Base-by-base conservation (phyloP, 2,888 invertebrate species). In the Horisme vitalbata region DNA sequence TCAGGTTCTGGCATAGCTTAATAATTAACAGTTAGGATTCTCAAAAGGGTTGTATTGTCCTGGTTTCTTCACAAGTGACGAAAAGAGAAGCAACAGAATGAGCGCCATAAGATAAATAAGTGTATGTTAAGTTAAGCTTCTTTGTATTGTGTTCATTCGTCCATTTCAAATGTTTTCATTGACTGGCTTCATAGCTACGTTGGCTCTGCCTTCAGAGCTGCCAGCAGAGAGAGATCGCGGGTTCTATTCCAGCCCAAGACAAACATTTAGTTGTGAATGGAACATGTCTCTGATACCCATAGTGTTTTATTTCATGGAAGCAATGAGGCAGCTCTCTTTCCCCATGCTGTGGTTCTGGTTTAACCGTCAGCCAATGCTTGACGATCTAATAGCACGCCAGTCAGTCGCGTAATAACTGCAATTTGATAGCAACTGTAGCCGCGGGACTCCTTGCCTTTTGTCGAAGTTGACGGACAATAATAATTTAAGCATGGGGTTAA, bases 361-460 rank as follows among this genome's bases (percentile, higher is more conserved):
- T 12, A 71, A 58, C 61, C 57, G 53, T 61, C 57, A 57, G 55
- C 26, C 32, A n/a, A 64, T 59, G 37, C 57, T 58, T 65, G 70
- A 68, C 68, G 66, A 71, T 59, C 67, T 75, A 78, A 77, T 75
- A 55, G 66, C 56, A 46, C 44, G 52, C 47, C 62, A 60, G 55
- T 47, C 55, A 51, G 64, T 71, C 69, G 65, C 66, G 69, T 79
- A 83, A 85, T 81, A 75, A 77, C 76, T 74, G 73, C 71, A 77
- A 83, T 85, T 82, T 77, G 67, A 70, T 71, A 58, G 61, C 55
- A 57, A 63, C 59, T 58, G 62, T 59, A 61, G 63, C 71, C 55
- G 64, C 59, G 59, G 67, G 68, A 65, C 52, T 59, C 48, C 52
- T 50, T 50, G 38, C 45, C 62, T 57, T 65, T 70, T 69, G 71